Conservation (phyloP, 2,797 vertebrate genomes). For the Gastrophryne carolinensis region DNA sequence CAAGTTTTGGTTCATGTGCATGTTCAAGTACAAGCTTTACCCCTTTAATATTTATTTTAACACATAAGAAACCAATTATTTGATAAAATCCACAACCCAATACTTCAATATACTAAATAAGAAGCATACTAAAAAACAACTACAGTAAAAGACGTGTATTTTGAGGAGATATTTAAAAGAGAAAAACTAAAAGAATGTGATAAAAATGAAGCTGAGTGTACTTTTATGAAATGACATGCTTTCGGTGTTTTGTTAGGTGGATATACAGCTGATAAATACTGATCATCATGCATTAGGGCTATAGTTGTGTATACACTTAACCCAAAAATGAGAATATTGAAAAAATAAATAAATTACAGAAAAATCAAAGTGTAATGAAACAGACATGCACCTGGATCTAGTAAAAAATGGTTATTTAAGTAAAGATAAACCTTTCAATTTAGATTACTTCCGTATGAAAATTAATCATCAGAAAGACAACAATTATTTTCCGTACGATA, state of each 20-base stretch:
- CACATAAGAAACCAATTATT: too few species aligned
- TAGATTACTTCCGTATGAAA: conserved; percentile 9
- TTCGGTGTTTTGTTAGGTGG: background rate
- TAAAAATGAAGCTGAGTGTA: too few species aligned
- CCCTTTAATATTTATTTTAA: too few species aligned
- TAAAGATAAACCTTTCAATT: background rate
- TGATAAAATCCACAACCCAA: too few species aligned
- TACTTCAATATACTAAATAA: too few species aligned
- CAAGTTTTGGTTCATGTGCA: too few species aligned
- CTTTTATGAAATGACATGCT: background rate
- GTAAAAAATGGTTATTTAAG: conserved; percentile 12
- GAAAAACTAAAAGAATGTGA: too few species aligned
- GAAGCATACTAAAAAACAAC: too few species aligned
- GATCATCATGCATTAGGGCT: background rate
- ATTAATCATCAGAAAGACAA: background rate
- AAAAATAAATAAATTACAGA: background rate
- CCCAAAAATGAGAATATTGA: conserved; percentile 22
- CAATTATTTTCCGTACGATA: background rate
- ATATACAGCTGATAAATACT: background rate
- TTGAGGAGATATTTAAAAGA: too few species aligned
- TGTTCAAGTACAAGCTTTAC: too few species aligned
- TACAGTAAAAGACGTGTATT: too few species aligned
- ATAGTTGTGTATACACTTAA: background rate
- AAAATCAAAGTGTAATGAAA: conserved; percentile 9
- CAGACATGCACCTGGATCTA: conserved; percentile 37